Percentiles rank a stretch among this genome's conserved stretches.
phyloP scores from a whole-genome alignment of 2,113 vertebrate species.

The Pelodiscus sinensis region DNA sequence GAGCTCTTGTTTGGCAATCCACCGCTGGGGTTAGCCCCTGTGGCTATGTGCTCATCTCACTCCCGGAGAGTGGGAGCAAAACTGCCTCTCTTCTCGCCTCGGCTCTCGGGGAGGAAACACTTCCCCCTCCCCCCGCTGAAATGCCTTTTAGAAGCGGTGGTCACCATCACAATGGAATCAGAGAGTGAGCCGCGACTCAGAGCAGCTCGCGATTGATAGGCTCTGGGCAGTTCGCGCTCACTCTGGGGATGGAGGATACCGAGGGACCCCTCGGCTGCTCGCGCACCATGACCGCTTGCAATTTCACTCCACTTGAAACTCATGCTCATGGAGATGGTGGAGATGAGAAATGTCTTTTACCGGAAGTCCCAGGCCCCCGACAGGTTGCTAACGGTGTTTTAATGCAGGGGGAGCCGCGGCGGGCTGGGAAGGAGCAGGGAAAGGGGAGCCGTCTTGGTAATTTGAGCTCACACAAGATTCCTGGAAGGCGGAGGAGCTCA shows the following conservation, averaged over 20 bases:
- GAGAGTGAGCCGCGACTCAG: not conserved
- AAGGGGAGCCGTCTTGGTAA: accelerated
- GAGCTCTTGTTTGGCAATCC: not conserved
- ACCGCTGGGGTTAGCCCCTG: not conserved
- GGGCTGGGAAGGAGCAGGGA: not conserved
- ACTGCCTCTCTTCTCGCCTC: not conserved
- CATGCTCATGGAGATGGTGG: not conserved
- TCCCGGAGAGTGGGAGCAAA: not conserved
- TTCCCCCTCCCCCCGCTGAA: not conserved
- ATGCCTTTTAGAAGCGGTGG: not conserved
- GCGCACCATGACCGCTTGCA: conserved; percentile 32
- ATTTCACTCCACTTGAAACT: conserved; percentile 56
- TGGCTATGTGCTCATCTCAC: not conserved
- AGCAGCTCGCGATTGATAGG: not conserved
- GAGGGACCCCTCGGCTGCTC: not conserved
- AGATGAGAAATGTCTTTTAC: conserved; percentile 57
- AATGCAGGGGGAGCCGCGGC: not conserved
- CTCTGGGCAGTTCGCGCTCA: conserved; percentile 22
- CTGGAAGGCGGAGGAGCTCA: not conserved
- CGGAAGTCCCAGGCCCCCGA: conserved; percentile 16
- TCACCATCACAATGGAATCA: not conserved
- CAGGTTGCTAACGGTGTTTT: conserved; percentile 5
- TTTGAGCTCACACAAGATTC: not conserved
- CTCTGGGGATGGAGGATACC: not conserved
- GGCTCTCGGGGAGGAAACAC: not conserved